Conservation (phyloP, 2,888 invertebrate genomes). For the Apocheima hispidaria region DNA sequence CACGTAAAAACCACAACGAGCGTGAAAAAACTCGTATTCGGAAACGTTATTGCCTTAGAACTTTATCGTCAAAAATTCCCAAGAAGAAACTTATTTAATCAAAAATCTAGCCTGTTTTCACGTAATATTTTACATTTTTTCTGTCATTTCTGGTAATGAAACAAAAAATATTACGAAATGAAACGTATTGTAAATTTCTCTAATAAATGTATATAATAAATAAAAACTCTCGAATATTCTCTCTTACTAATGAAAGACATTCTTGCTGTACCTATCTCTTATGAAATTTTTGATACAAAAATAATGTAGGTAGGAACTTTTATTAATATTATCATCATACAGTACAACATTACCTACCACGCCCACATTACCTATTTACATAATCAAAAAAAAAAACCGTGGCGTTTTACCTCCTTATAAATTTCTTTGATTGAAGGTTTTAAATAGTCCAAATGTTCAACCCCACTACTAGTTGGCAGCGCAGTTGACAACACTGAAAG, state of each 20-base stretch:
- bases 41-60: conserved; percentile 5
- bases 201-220: not conserved
- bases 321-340: not conserved
- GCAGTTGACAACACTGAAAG: too few relatives aligned
- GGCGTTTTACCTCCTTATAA: too few relatives aligned
- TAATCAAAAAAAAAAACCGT: too few relatives aligned
- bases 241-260: conserved; percentile 5
- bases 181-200: conserved; percentile 4
- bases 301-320: not conserved
- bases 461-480: too few relatives aligned
- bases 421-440: too few relatives aligned
- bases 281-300: conserved; percentile 1
- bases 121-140: conserved; percentile 1
- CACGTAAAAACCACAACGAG: conserved; percentile 24
- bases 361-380: too few relatives aligned
- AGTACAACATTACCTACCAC: not conserved
- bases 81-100: not conserved
- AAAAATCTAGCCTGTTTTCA: conserved; percentile 12
- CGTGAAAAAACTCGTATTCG: conserved; percentile 6
- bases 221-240: not conserved
- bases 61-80: conserved; percentile 10
- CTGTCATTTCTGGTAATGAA: not conserved
- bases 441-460: too few relatives aligned
- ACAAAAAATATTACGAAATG: not conserved
- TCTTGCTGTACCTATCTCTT: not conserved